Percentiles rank a stretch among this genome's conserved stretches.
phyloP scores from a whole-genome alignment of 2,888 invertebrate genomes.

The Heteromyza rotundicornis region DNA sequence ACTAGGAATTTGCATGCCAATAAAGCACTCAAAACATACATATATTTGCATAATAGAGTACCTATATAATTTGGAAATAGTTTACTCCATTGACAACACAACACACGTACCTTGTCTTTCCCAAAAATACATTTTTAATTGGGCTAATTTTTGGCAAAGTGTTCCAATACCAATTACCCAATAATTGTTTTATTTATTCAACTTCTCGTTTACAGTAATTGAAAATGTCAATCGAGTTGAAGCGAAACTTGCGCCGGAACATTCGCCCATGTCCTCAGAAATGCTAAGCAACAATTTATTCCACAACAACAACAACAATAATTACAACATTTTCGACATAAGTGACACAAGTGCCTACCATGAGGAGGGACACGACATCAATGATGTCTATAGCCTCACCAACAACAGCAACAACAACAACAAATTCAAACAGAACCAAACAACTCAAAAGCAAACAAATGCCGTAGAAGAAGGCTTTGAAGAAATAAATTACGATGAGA shows the following conservation, averaged over 20 bases:
- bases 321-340: too few species aligned
- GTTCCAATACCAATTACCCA: too few species aligned
- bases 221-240: not conserved
- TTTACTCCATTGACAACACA: too few species aligned
- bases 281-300: not conserved
- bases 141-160: too few species aligned
- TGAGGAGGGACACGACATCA: not conserved
- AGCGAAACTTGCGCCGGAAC: constrained; percentile 3
- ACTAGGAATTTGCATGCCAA: too few species aligned
- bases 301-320: not conserved
- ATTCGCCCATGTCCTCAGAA: not conserved
- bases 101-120: too few species aligned
- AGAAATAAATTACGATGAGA: not conserved
- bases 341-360: too few species aligned
- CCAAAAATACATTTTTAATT: too few species aligned
- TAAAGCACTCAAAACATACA: too few species aligned
- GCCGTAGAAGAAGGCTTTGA: constrained; percentile 16
- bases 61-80: too few species aligned
- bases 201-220: not conserved
- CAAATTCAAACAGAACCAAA: not conserved
- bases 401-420: constrained; percentile 1
- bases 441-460: constrained; percentile 41
- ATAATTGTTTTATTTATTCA: not conserved
- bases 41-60: too few species aligned
- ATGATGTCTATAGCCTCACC: constrained; percentile 37